Evolutionary conservation across 2,797 vertebrate genomes (phyloP).

Genomic region (Trachops cirrhosus): DNA sequence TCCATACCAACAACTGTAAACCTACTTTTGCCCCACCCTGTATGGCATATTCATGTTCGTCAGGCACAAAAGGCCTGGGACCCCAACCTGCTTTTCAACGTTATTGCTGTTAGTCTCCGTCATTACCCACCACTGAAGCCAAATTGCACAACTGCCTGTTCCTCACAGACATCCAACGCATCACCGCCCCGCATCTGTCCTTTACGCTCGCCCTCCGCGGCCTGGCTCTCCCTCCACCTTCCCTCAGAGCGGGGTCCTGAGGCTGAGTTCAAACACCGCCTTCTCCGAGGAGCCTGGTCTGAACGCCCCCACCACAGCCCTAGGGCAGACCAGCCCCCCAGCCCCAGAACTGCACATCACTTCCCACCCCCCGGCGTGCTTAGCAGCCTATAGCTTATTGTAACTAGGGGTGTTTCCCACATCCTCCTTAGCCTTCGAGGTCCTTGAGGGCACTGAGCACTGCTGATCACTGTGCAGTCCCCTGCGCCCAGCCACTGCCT

Average conservation of each 20-base stretch:
- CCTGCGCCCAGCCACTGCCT: neutral
- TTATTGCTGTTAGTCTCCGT: neutral
- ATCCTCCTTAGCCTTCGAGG: neutral
- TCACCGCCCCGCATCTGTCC: fast-evolving
- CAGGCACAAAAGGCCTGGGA: neutral
- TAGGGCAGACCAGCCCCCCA: neutral
- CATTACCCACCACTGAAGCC: neutral
- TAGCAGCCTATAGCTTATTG: too few relatives aligned
- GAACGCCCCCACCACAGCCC: neutral
- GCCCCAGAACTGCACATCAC: neutral
- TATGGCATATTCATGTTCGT: neutral
- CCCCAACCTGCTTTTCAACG: neutral
- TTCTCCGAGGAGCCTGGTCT: neutral
- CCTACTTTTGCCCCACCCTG: neutral
- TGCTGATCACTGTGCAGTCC: neutral
- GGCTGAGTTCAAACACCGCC: neutral
- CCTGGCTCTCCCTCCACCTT: neutral
- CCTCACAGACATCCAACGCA: neutral
- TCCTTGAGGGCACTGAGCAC: neutral
- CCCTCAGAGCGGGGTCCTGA: neutral
- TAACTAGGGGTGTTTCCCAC: neutral
- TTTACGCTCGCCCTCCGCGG: neutral
- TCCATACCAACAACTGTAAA: neutral
- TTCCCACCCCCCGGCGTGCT: neutral
- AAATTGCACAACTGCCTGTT: neutral